Conservation (phyloP, 2,113 vertebrate genomes). For the Alosa alosa region DNA sequence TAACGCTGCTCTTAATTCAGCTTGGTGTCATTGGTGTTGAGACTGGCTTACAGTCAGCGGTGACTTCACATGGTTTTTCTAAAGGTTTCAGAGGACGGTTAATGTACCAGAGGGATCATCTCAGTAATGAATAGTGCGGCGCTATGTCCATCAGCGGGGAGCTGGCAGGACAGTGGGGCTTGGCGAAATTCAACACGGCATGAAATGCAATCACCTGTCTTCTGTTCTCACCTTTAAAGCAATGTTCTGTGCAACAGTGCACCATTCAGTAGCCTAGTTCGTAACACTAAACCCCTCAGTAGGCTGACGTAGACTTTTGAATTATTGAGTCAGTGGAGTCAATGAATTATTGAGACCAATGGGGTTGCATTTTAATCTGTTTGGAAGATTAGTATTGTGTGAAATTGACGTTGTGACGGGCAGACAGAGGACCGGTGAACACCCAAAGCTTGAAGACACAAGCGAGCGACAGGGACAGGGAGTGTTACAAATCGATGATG, state of each 20-base stretch:
- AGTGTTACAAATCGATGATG: conserved; percentile 22
- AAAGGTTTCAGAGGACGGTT: neutral
- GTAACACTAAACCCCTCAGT: conserved; percentile 14
- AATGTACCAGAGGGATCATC: neutral
- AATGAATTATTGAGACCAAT: neutral
- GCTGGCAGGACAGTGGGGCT: conserved; percentile 10
- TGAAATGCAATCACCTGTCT: conserved; percentile 33
- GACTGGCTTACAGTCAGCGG: neutral
- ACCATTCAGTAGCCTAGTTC: conserved; percentile 25
- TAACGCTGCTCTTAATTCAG: neutral
- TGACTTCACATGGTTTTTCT: neutral
- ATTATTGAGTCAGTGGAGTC: conserved; percentile 34
- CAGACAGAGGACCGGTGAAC: conserved; percentile 1
- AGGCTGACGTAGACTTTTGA: conserved; percentile 22
- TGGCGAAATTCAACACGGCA: conserved; percentile 21
- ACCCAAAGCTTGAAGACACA: neutral
- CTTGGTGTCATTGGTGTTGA: neutral
- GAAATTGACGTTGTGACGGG: conserved; percentile 29
- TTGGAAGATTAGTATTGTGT: neutral
- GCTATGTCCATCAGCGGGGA: conserved; percentile 2
- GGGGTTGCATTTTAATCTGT: neutral
- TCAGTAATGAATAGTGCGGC: neutral
- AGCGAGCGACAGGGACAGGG: neutral
- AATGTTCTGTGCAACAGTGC: conserved; percentile 26
- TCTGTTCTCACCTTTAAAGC: conserved; percentile 37